Conservation (phyloP, 1,140 invertebrate species). For the Laupala kohalensis region DNA sequence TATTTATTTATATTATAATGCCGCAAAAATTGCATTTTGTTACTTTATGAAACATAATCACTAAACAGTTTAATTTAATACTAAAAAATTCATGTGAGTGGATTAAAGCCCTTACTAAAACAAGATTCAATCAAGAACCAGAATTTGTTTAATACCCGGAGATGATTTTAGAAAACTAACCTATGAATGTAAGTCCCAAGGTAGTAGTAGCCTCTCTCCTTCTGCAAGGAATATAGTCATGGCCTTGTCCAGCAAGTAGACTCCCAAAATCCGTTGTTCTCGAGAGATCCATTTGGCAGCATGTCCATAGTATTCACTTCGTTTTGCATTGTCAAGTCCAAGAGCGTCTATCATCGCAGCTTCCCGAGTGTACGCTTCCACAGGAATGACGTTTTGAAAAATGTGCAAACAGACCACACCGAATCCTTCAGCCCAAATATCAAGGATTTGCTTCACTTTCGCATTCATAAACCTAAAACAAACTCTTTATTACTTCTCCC, state of each 20-base stretch:
- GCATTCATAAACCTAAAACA: conserved; percentile 19
- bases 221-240: conserved; percentile 74
- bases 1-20: no score
- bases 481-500: no score
- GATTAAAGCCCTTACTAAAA: no score
- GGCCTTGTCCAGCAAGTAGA: conserved; percentile 70
- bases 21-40: no score
- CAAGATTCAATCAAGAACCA: no score
- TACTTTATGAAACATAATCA: no score
- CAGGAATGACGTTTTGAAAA: conserved; percentile 81
- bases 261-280: conserved; percentile 58
- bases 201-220: conserved; percentile 65
- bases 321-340: conserved; percentile 68
- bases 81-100: no score
- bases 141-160: no score
- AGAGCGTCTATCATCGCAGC: conserved; percentile 85
- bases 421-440: conserved; percentile 69
- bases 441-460: conserved; percentile 68
- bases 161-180: no score
- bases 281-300: conserved; percentile 55
- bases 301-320: conserved; percentile 72
- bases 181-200: no score
- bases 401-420: conserved; percentile 85
- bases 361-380: conserved; percentile 86
- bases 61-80: no score